phyloP scores from a whole-genome alignment of 2,888 invertebrate species.

The Rotaria macrura region DNA sequence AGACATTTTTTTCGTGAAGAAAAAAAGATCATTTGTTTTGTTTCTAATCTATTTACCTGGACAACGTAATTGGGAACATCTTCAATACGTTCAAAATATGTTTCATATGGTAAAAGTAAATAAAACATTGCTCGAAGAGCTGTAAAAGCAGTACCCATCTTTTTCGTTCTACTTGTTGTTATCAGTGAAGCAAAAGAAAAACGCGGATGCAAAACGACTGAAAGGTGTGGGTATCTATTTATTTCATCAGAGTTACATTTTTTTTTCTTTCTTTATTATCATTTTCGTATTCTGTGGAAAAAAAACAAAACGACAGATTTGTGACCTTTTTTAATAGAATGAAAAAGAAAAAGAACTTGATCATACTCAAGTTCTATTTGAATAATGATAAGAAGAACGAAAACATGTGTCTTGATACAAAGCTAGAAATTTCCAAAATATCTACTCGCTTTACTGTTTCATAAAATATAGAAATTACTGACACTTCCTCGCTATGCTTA shows the following conservation, averaged over 20 bases:
- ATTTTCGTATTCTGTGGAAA: neutral
- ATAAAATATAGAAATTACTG: too few species aligned
- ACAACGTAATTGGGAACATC: conserved; percentile 35
- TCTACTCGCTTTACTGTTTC: too few species aligned
- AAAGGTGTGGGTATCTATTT: neutral
- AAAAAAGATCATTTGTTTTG: neutral
- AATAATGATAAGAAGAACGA: neutral
- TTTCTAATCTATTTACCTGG: conserved; percentile 17
- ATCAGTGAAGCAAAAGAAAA: neutral
- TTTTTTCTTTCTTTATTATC: neutral
- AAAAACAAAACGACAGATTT: neutral
- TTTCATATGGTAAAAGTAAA: conserved; percentile 38
- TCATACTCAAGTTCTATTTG: neutral
- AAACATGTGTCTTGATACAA: neutral
- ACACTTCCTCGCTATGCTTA: too few species aligned
- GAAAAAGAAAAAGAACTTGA: neutral
- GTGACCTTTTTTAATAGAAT: neutral
- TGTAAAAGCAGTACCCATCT: neutral
- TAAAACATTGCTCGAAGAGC: conserved; percentile 37
- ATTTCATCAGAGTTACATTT: too few species aligned
- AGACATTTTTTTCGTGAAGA: neutral
- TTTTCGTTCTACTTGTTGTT: neutral
- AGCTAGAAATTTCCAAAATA: neutral
- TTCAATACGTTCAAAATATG: conserved; percentile 31
- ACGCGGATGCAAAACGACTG: too few species aligned